phyloP scores from a whole-genome alignment of 23 tunicate genomes.

The Styela clava region DNA sequence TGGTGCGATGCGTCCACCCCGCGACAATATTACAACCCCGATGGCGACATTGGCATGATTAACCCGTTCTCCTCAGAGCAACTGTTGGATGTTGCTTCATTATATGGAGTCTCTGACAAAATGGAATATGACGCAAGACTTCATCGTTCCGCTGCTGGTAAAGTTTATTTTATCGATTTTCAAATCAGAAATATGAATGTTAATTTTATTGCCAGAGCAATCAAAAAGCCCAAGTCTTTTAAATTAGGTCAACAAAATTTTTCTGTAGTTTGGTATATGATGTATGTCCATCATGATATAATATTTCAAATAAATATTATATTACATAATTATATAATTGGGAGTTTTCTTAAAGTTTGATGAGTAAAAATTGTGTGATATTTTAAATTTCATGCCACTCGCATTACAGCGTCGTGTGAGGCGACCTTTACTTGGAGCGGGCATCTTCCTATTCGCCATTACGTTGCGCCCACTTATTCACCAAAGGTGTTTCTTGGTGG shows the following conservation, averaged over 20 bases:
- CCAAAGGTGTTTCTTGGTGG: constrained; percentile 94
- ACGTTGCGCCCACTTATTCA: constrained; percentile 77
- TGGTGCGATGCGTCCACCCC: constrained; percentile 47
- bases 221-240: background rate
- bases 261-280: too few species aligned
- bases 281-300: too few species aligned
- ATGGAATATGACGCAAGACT: constrained; percentile 93
- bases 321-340: too few species aligned
- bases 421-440: constrained; percentile 91
- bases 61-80: constrained; percentile 61
- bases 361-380: too few species aligned
- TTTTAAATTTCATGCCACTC: too few species aligned
- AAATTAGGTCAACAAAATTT: background rate
- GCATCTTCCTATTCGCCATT: constrained; percentile 80
- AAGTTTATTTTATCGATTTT: background rate
- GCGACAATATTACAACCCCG: constrained; percentile 20
- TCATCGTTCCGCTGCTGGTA: constrained; percentile 90
- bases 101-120: constrained; percentile 89
- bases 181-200: background rate
- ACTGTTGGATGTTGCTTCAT: constrained; percentile 73
- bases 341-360: too few species aligned
- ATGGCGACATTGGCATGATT: constrained; percentile 18
- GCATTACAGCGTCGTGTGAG: constrained; percentile 80
- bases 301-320: too few species aligned
- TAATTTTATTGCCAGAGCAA: too few species aligned